phyloP scores from a whole-genome alignment of 2,113 vertebrate genomes.

The Brachyhypopomus occidentalis region DNA sequence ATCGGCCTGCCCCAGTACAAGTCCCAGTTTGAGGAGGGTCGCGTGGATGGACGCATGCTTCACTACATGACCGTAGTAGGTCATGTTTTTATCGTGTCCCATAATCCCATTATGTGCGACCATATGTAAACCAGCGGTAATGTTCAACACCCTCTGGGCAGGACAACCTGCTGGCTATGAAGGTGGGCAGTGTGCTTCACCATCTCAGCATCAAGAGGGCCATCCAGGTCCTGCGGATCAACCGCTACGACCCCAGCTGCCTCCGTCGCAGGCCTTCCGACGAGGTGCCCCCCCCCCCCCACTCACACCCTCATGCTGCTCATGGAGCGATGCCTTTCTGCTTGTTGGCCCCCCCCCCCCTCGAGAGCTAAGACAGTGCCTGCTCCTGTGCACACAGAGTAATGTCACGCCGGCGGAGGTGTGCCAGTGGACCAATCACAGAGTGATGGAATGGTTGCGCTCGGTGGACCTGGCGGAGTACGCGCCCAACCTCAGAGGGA shows the following conservation, averaged over 20 bases:
- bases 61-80: constrained; percentile 94
- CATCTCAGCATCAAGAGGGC: constrained; percentile 96
- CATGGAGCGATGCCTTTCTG: background rate
- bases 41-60: constrained; percentile 92
- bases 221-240: constrained; percentile 93
- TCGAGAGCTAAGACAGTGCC: background rate
- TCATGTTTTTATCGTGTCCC: background rate
- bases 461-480: constrained; percentile 95
- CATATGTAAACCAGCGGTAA: background rate
- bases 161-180: constrained; percentile 94
- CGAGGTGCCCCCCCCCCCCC: constrained; percentile 70
- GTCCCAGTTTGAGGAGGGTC: constrained; percentile 93
- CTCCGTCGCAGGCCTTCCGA: constrained; percentile 89
- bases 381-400: constrained; percentile 68
- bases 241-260: constrained; percentile 87
- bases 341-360: too few species aligned
- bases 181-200: constrained; percentile 93
- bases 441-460: constrained; percentile 98
- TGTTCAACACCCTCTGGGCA: constrained; percentile 55
- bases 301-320: too few species aligned
- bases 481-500: constrained; percentile 93
- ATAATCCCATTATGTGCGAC: background rate
- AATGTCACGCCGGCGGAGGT: constrained; percentile 85
- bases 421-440: constrained; percentile 95
- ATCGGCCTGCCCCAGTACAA: constrained; percentile 98